These are phyloP conservation scores for Litoditis marina DNA, from an alignment of 2,888 invertebrate species.

Conservation along the genomic window DNA sequence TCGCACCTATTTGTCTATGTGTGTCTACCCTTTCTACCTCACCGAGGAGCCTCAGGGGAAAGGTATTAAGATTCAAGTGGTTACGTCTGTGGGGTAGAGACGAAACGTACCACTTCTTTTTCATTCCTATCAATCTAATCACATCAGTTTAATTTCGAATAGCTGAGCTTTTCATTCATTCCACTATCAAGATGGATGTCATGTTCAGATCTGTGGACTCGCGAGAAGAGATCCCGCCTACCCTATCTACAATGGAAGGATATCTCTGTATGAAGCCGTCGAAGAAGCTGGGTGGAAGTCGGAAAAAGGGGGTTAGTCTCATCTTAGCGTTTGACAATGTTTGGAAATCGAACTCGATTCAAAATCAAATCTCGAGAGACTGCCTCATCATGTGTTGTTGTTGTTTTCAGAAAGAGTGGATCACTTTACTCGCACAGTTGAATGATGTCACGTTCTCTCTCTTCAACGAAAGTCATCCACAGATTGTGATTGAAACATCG, in stretches of 20 bases:
- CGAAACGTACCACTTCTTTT: too few relatives aligned
- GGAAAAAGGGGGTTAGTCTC: slow-evolving; percentile 10
- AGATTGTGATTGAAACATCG: neutral
- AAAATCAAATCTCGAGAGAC: neutral
- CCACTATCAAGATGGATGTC: too few relatives aligned
- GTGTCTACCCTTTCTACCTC: slow-evolving; percentile 61
- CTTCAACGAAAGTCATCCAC: slow-evolving; percentile 11
- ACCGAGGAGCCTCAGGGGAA: too few relatives aligned
- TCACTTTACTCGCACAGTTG: slow-evolving; percentile 7
- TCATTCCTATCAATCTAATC: too few relatives aligned
- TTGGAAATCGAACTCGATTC: too few relatives aligned
- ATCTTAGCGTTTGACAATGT: too few relatives aligned
- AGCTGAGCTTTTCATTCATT: too few relatives aligned
- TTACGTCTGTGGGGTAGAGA: too few relatives aligned
- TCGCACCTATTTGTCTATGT: neutral
- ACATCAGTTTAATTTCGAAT: too few relatives aligned
- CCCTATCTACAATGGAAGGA: slow-evolving; percentile 7
- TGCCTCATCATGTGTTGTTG: neutral
- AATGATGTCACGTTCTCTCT: slow-evolving; percentile 7
- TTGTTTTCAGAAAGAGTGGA: slow-evolving; percentile 17
- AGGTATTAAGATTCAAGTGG: too few relatives aligned
- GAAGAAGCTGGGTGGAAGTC: slow-evolving; percentile 9
- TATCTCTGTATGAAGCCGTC: slow-evolving; percentile 12
- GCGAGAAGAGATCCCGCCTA: slow-evolving; percentile 26
- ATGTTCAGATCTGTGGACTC: slow-evolving; percentile 31